Percentiles rank a stretch among this genome's conserved stretches.
These are phyloP conservation scores for Enteromius anoplus DNA, from an alignment of 2,797 vertebrate genomes.

Conservation along the genomic window DNA sequence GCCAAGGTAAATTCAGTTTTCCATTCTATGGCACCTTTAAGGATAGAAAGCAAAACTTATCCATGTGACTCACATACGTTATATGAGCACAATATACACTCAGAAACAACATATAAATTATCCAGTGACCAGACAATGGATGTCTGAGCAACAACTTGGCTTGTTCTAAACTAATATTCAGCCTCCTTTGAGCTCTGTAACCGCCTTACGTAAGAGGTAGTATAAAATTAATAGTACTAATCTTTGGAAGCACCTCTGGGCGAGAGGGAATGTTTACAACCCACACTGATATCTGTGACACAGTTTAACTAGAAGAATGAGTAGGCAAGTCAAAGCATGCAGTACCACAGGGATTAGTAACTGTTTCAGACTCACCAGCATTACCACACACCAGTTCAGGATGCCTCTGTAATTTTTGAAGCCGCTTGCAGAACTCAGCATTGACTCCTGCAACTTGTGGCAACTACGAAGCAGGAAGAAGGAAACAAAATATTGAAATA, in stretches of 20 bases:
- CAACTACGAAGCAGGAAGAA: conserved; percentile 71
- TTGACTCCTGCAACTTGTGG: conserved; percentile 84
- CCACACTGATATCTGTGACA: background rate
- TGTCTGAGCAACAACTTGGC: background rate
- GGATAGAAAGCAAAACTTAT: background rate
- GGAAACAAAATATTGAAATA: background rate
- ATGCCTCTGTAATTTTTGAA: conserved; percentile 90
- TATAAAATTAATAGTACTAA: background rate
- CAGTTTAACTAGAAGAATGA: background rate
- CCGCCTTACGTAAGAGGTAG: background rate
- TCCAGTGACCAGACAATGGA: background rate
- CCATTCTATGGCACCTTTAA: no score
- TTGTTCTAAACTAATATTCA: conserved; percentile 1
- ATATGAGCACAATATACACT: background rate
- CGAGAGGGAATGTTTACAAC: background rate
- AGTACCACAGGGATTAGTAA: background rate
- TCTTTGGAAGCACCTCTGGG: background rate
- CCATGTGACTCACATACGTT: background rate
- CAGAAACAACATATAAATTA: background rate
- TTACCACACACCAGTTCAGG: conserved; percentile 93
- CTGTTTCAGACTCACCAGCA: conserved; percentile 83
- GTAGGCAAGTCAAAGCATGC: conserved; percentile 25
- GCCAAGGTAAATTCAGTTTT: no score
- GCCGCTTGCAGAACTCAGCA: conserved; percentile 87
- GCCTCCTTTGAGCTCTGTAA: background rate